phyloP scores from a whole-genome alignment of 2,113 vertebrate genomes.

The Cavia porcellus region DNA sequence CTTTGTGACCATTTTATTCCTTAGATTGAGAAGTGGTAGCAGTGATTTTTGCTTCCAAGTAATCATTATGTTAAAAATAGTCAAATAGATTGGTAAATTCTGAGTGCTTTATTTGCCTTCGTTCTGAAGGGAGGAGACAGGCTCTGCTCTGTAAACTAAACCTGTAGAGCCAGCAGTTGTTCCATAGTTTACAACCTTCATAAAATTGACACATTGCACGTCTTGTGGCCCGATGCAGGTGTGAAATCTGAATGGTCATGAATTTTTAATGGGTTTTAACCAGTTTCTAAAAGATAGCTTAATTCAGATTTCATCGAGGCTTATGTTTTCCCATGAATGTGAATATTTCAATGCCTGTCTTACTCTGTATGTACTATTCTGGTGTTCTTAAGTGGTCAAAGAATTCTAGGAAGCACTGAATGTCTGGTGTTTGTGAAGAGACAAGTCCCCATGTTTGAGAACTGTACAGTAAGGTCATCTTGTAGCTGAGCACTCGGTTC shows the following conservation, averaged over 20 bases:
- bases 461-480: slow-evolving; percentile 55
- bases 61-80: slow-evolving; percentile 3
- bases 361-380: slow-evolving; percentile 57
- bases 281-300: slow-evolving; percentile 43
- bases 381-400: slow-evolving; percentile 73
- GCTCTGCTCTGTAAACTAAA: slow-evolving; percentile 69
- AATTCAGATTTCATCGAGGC: slow-evolving; percentile 52
- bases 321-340: slow-evolving; percentile 79
- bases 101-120: slow-evolving; percentile 62
- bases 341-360: slow-evolving; percentile 80
- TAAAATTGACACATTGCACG: slow-evolving; percentile 72
- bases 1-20: slow-evolving; percentile 74
- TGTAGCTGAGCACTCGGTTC: slow-evolving; percentile 54
- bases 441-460: slow-evolving; percentile 40
- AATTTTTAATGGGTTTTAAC: slow-evolving; percentile 60
- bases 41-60: slow-evolving; percentile 73
- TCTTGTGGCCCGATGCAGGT: slow-evolving; percentile 77
- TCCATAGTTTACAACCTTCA: slow-evolving; percentile 36
- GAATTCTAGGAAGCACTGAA: slow-evolving; percentile 36
- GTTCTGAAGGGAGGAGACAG: slow-evolving; percentile 68
- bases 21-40: slow-evolving; percentile 83
- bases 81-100: not conserved
- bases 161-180: slow-evolving; percentile 60
- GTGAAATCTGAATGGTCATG: slow-evolving; percentile 55
- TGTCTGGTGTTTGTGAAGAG: slow-evolving; percentile 46